Evolutionary conservation across 35 echinoderm and acorn worm species (phyloP).

Genomic region (Heliocidaris tuberculata): DNA sequence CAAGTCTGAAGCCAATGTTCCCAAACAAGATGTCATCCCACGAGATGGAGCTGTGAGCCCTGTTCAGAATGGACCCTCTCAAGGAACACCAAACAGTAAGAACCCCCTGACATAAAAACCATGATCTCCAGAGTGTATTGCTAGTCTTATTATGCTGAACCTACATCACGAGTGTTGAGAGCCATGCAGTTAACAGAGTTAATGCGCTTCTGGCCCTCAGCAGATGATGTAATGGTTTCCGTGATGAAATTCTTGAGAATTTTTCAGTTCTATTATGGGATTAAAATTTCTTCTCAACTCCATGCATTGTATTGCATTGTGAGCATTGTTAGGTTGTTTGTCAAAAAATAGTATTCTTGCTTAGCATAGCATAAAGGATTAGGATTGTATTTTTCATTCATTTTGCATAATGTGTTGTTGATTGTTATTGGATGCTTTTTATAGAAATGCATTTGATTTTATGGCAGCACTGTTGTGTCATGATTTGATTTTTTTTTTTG

Average conservation of each 20-base stretch:
- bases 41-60: slow-evolving; percentile 57
- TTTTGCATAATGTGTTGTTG: neutral
- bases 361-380: neutral
- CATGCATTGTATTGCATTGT: no score
- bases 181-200: no score
- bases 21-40: slow-evolving; percentile 61
- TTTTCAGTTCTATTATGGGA: no score
- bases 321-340: neutral
- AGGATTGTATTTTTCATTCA: neutral
- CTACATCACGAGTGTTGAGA: no score
- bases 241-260: no score
- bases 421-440: neutral
- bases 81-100: neutral
- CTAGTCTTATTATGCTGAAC: no score
- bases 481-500: neutral
- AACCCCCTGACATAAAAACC: neutral
- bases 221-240: no score
- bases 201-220: no score
- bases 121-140: no score
- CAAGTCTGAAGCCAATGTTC: slow-evolving; percentile 45
- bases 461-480: neutral
- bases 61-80: neutral
- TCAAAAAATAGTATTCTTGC: neutral
- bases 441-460: neutral
- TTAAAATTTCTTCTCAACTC: no score